Conservation (phyloP, 2,113 vertebrate genomes). For the Oenanthe oenanthe region DNA sequence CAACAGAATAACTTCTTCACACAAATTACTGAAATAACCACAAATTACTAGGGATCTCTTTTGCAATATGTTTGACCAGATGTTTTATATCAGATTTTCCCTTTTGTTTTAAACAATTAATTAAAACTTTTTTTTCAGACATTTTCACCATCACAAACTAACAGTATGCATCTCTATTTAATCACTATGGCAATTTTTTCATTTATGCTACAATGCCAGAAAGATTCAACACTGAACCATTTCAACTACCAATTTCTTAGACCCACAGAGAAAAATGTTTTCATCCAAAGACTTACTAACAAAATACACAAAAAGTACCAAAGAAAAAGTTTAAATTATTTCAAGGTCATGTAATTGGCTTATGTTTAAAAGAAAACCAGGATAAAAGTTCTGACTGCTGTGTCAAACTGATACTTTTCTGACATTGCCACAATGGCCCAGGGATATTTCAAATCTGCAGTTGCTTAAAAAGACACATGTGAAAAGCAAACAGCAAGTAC, state of each 20-base stretch:
- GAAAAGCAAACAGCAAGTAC: neutral
- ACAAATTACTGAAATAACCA: neutral
- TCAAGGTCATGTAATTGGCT: neutral
- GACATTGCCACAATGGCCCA: neutral
- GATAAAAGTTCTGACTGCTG: neutral
- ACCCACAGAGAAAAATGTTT: neutral
- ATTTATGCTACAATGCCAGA: neutral
- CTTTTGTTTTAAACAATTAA: neutral
- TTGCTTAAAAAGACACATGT: neutral
- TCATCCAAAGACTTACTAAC: neutral
- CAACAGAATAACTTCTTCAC: neutral
- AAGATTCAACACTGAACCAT: neutral
- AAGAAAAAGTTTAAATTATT: neutral
- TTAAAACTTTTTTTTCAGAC: neutral
- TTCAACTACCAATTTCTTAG: neutral
- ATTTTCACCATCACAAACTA: neutral
- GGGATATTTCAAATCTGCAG: neutral
- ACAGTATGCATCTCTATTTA: neutral
- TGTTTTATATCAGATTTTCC: neutral
- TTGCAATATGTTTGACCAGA: neutral
- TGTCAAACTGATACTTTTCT: neutral
- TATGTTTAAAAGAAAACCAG: neutral
- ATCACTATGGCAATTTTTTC: neutral
- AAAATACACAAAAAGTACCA: neutral
- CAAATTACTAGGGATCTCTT: neutral